phyloP scores from a whole-genome alignment of 1,140 invertebrate species.

The Neocloeon triangulifer region DNA sequence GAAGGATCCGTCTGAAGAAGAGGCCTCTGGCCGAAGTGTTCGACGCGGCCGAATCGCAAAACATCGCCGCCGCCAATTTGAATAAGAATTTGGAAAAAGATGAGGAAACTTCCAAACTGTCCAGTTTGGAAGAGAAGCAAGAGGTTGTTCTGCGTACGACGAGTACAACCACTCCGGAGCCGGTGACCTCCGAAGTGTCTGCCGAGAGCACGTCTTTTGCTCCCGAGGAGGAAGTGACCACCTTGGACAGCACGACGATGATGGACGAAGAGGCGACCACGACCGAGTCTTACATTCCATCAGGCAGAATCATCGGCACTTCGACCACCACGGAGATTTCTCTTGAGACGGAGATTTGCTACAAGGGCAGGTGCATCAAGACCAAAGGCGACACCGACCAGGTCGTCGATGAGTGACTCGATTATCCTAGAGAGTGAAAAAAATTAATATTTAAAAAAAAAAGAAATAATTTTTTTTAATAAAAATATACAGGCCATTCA shows the following conservation, averaged over 20 bases:
- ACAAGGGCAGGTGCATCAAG: conserved; percentile 57
- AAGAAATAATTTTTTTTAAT: too few species aligned
- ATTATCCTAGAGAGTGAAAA: background rate
- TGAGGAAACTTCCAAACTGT: too few species aligned
- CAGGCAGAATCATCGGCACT: conserved; percentile 31
- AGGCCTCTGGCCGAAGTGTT: conserved; percentile 24
- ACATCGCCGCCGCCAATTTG: conserved; percentile 12
- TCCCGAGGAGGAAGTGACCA: background rate
- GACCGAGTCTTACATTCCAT: conserved; percentile 16
- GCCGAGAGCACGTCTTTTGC: background rate
- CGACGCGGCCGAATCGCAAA: conserved; percentile 42
- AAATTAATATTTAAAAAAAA: too few species aligned
- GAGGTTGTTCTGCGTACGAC: background rate
- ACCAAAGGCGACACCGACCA: conserved; percentile 19
- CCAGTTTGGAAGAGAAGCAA: too few species aligned
- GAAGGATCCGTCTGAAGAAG: too few species aligned
- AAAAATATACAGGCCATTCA: too few species aligned
- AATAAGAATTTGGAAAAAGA: too few species aligned
- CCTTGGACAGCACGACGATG: conserved; percentile 2
- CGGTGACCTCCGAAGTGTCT: conserved; percentile 1
- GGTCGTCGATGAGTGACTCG: background rate
- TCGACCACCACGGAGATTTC: conserved; percentile 58
- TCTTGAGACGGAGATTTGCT: conserved; percentile 68
- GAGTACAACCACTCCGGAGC: conserved; percentile 11
- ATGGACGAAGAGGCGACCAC: conserved; percentile 9